Evolutionary conservation across 2,113 vertebrate genomes (phyloP), one percentile per base, ranked within the genome.

Genomic region (Nerophis ophidion): DNA sequence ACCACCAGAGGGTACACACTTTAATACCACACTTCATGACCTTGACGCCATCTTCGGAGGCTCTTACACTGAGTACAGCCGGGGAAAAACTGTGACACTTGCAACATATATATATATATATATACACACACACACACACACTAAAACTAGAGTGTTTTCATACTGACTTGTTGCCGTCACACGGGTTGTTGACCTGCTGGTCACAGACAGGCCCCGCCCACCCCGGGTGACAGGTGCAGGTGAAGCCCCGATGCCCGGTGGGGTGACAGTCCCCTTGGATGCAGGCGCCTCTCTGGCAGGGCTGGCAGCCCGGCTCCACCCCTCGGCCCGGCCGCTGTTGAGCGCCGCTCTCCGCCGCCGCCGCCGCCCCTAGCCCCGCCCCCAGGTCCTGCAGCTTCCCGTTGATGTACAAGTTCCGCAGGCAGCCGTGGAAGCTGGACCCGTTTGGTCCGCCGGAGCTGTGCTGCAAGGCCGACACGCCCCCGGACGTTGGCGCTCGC

Each of bases 161-260:
- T 19, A 91, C 97, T 89, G 87, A 99, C 97, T 99, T 99, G 83
- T 99, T 96, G 80, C 95, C 95, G 6, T 95, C 88, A 62, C 97
- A 99, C 0, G 97, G 94, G 84, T 98, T 93, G 57, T 92, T 97
- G 62, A 95, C 87, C 70, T 94, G 92, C 52, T 96, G 93, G 70
- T 98, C 95, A 45, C 97, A 99, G 15, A 95, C 86, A 0, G 87
- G 80, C 17, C 97, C 96, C 0, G 83, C 93, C 97, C 97, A 99
- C 40, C 96, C 96, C 7, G 93, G 91, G 63, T 96, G 92, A 7
- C 97, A 99, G 61, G 95, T 93, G 12, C 97, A 99, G 75, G 90
- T 90, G 72, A 97, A 99, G 72, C 93, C 90, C 0, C 95, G 91
- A 47, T 92, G 92, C 65, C 92, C 92, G 1, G 92, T 93, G 1